A percentile compares a stretch with the other conserved stretches of the same genome.
Evolutionary conservation across 2,113 vertebrate species (phyloP).

Genomic region (Sitta europaea): DNA sequence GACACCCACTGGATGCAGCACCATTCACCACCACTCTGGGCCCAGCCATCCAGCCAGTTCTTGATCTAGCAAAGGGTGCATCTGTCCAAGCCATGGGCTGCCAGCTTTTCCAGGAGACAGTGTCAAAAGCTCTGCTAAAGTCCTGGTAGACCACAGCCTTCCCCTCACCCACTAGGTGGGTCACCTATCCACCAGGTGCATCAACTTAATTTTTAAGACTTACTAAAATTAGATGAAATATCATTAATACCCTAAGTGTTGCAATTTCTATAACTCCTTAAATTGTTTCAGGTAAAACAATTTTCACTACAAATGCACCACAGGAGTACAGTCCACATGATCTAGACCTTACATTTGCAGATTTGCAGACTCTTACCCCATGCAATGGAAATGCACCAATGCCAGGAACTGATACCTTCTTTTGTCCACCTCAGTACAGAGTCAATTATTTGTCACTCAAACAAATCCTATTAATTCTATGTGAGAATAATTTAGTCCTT

Average conservation of each 20-base stretch:
- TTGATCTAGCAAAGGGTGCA: neutral
- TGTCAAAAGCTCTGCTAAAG: neutral
- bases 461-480: neutral
- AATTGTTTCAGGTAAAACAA: neutral
- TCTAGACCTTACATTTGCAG: neutral
- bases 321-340: neutral
- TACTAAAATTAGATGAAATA: neutral
- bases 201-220: neutral
- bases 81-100: neutral
- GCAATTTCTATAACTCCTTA: neutral
- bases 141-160: neutral
- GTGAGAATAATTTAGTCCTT: neutral
- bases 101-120: neutral
- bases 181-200: neutral
- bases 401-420: neutral
- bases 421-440: neutral
- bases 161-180: accelerated
- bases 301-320: neutral
- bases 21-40: neutral
- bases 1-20: neutral
- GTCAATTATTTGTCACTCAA: neutral
- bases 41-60: neutral
- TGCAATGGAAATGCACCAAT: neutral
- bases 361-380: neutral
- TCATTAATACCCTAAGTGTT: neutral